A percentile compares a stretch with the other conserved stretches of the same genome.
Evolutionary conservation across 2,888 invertebrate species (phyloP).

Genomic region (Scaptomyza flava): DNA sequence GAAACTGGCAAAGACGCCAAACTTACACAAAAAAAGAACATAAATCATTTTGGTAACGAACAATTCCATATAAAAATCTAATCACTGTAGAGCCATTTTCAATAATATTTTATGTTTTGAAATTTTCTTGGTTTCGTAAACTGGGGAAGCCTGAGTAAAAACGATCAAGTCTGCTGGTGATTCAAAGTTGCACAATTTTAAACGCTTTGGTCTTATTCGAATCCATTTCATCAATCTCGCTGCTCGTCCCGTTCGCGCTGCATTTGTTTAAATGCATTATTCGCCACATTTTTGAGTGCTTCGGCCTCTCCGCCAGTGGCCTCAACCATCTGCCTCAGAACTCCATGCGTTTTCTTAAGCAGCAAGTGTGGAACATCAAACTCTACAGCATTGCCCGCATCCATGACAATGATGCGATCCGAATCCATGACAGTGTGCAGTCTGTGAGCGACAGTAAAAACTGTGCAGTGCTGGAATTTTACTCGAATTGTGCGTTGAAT

Average conservation of each 20-base stretch:
- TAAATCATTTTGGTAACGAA: slow-evolving; percentile 40
- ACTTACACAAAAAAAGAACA: slow-evolving; percentile 13
- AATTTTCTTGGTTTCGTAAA: background rate
- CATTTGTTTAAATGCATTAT: slow-evolving; percentile 80
- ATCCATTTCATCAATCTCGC: slow-evolving; percentile 16
- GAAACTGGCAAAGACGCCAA: slow-evolving; percentile 3
- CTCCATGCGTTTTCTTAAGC: slow-evolving; percentile 87
- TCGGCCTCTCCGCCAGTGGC: slow-evolving; percentile 87
- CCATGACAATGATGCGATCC: slow-evolving; percentile 94
- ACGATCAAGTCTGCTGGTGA: background rate
- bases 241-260: slow-evolving; percentile 50
- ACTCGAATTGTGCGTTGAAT: slow-evolving; percentile 93
- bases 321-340: slow-evolving; percentile 89
- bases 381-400: slow-evolving; percentile 90
- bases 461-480: slow-evolving; percentile 93
- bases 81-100: background rate
- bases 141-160: background rate
- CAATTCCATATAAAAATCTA: background rate
- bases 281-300: slow-evolving; percentile 85
- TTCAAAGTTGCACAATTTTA: slow-evolving; percentile 37
- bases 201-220: too few relatives aligned
- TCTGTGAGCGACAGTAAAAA: slow-evolving; percentile 95
- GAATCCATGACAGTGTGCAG: slow-evolving; percentile 97
- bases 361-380: slow-evolving; percentile 89
- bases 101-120: background rate